A percentile compares a stretch with the other conserved stretches of the same genome.
phyloP scores from a whole-genome alignment of 2,888 invertebrate species.

The Torymus aiolomorphi region DNA sequence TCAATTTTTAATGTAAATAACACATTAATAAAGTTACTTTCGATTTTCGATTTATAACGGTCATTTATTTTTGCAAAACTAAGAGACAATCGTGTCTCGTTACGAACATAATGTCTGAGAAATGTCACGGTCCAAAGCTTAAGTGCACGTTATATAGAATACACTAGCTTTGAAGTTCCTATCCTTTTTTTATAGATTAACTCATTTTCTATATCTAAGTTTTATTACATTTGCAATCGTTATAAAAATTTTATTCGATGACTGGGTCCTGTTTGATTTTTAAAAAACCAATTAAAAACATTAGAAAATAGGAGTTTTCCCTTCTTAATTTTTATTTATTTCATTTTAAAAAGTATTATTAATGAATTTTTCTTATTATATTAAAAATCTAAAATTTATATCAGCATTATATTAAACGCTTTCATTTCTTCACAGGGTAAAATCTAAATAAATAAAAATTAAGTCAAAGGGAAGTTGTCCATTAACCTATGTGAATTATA shows the following conservation, averaged over 20 bases:
- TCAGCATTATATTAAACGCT: no score
- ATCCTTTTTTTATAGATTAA: conserved; percentile 36
- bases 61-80: conserved; percentile 9
- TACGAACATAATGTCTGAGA: not conserved
- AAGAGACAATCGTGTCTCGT: conserved; percentile 15
- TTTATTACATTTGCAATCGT: conserved; percentile 37
- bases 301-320: conserved; percentile 19
- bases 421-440: no score
- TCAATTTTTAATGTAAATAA: conserved; percentile 50
- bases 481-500: conserved; percentile 29
- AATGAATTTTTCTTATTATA: no score
- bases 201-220: conserved; percentile 39
- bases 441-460: conserved; percentile 37
- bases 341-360: not conserved
- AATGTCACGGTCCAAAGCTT: conserved; percentile 34
- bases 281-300: conserved; percentile 40
- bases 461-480: conserved; percentile 15
- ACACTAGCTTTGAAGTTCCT: conserved; percentile 34
- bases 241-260: conserved; percentile 51
- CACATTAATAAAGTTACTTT: conserved; percentile 66
- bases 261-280: conserved; percentile 33
- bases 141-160: conserved; percentile 42
- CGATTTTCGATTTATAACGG: conserved; percentile 61
- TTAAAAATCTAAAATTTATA: not conserved
- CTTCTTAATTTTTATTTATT: conserved; percentile 28